Conservation (phyloP, 2,797 vertebrate species). For the Leuciscus waleckii region DNA sequence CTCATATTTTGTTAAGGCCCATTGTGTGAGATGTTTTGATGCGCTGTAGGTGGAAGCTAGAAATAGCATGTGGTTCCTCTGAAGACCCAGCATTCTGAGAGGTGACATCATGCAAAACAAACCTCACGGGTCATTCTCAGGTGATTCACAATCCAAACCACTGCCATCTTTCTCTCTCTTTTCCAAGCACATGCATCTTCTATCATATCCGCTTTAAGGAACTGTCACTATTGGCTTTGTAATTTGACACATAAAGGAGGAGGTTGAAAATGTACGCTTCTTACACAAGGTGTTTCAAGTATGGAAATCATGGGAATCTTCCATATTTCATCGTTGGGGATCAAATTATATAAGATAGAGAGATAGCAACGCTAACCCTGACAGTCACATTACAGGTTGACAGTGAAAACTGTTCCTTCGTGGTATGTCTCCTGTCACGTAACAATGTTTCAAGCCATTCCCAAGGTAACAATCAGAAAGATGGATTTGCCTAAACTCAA, state of each 20-base stretch:
- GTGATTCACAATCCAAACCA: conserved; percentile 22
- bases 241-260: conserved; percentile 34
- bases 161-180: conserved; percentile 8
- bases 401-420: conserved; percentile 47
- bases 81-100: conserved; percentile 13
- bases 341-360: conserved; percentile 51
- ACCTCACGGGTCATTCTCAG: conserved; percentile 13
- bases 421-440: conserved; percentile 40
- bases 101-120: neutral
- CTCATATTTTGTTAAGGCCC: conserved; percentile 11
- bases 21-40: neutral
- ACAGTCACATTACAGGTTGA: conserved; percentile 55
- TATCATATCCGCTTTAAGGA: conserved; percentile 25
- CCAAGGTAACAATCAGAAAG: conserved; percentile 52
- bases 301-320: conserved; percentile 39
- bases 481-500: conserved; percentile 33
- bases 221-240: conserved; percentile 40
- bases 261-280: conserved; percentile 30
- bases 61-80: neutral
- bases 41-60: conserved; percentile 10
- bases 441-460: conserved; percentile 32
- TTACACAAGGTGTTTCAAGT: conserved; percentile 44
- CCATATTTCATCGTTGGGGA: conserved; percentile 29
- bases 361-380: conserved; percentile 44
- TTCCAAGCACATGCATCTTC: neutral